Evolutionary conservation across 1,140 invertebrate genomes (phyloP).

Genomic region (Phortica variegata): DNA sequence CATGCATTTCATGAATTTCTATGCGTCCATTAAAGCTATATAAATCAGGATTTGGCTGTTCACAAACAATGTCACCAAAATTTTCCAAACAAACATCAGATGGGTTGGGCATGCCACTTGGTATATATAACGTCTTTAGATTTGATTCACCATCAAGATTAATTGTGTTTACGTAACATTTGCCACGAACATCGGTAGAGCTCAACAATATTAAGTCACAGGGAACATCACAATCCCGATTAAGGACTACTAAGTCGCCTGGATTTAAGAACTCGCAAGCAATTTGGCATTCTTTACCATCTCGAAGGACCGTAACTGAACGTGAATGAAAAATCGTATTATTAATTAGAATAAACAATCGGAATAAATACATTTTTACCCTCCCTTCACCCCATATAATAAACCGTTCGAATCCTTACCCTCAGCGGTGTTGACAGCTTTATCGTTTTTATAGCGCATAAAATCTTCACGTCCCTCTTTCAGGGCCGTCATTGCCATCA

Average conservation of each 20-base stretch:
- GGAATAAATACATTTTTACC: too few relatives aligned
- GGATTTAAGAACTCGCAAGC: constrained; percentile 63
- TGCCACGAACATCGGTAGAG: constrained; percentile 81
- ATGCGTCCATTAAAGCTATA: constrained; percentile 77
- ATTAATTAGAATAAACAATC: neutral
- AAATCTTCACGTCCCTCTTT: constrained; percentile 85
- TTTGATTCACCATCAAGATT: constrained; percentile 99
- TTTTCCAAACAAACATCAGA: constrained; percentile 5
- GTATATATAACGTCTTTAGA: constrained; percentile 78
- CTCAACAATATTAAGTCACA: constrained; percentile 76
- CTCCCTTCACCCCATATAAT: too few relatives aligned
- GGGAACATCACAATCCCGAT: constrained; percentile 70
- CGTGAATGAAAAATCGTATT: neutral
- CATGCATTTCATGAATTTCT: constrained; percentile 41
- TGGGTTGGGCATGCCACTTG: constrained; percentile 21
- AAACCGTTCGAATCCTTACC: too few relatives aligned
- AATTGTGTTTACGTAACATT: constrained; percentile 97
- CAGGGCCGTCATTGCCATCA: constrained; percentile 72
- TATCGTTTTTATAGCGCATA: constrained; percentile 70
- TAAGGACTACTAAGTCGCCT: constrained; percentile 73
- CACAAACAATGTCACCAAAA: constrained; percentile 67
- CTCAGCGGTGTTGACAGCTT: constrained; percentile 68
- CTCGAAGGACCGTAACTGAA: constrained; percentile 62
- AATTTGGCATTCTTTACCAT: constrained; percentile 61
- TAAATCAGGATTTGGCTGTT: constrained; percentile 67